Base-by-base conservation (phyloP, 2,113 vertebrate genomes). In the Strix uralensis region DNA sequence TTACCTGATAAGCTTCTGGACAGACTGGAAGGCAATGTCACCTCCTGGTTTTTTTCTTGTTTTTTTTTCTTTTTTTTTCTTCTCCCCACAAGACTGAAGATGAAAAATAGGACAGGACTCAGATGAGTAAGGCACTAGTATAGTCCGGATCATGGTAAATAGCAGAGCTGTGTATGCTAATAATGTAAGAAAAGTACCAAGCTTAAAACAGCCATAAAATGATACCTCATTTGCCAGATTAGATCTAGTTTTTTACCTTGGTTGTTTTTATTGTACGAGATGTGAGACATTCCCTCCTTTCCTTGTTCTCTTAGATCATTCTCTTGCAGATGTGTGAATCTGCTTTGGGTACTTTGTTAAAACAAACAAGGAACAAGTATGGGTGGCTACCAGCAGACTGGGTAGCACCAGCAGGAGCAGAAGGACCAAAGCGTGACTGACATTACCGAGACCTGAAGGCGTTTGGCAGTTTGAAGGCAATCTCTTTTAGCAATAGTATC, bases 331-430 rank as follows among this genome's bases (percentile, higher is more conserved):
- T 62, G 21, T 36, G 9, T 70, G 36, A 84, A 26, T 88, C 49
- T 92, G 42, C 55, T 81, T 77, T 9, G 7, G 36, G 40, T 83
- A 62, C 44, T 86, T 77, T 8, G 18, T 72, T 85, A 61, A 85
- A 92, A 74, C 65, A 70, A 90, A 65, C 26, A 47, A 46, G 61
- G 36, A 73, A 23, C 70, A 52, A 80, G 73, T 84, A 42, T 32
- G 55, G 32, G 62, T 0, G 1, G 23, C 7, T 73, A 13, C 8
- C 11, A 29, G 38, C 0, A 0, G 29, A 20, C n/a, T 67, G 47
- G 17, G 25, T 79, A 58, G 47, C 46, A 67, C 38, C 66, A 79
- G 32, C 62, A 82, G 67, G 54, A 69, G 30, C 32, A 61, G 52
- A 34, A 72, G 40, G 36, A 75, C 58, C 57, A 63, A 87, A 71